Base-by-base conservation (phyloP, 2,888 invertebrate species). In the Caradrina kadenii region DNA sequence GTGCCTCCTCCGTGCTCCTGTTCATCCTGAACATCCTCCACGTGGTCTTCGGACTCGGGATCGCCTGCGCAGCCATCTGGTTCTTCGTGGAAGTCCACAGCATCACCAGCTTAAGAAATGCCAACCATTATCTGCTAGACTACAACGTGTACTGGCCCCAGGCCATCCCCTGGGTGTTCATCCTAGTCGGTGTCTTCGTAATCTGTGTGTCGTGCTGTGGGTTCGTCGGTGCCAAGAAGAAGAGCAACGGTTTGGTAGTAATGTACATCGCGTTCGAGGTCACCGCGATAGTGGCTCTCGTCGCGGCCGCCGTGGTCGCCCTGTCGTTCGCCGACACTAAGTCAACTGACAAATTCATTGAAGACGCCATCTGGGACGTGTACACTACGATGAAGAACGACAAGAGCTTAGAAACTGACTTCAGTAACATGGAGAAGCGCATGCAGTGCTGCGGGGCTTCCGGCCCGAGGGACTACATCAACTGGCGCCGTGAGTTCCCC, bases 131-230 rank as follows among this genome's bases (percentile, higher is more conserved):
- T 45, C 76, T 93, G 0, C 84, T 95, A 73, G 95, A 96, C 78
- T 96, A 94, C 88, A 91, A 89, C 19, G 90, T 96, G 69, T 94
- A 94, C 73, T 96, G 94, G 95, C 94, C 95, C 0, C 95, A 96
- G 79, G 94, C 93, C 0, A 88, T 94, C 0, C 95, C 95, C 0
- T 96, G 95, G 95, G 84, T 95, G 70, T 96, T 95, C 70, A 88
- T 95, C 42, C 71, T 94, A 1, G 89, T 90, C 31, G 91, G 92
- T 2, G 69, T 94, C 1, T 84, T 94, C n/a, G 89, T 93, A 17
- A 75, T 95, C 7, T 87, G 88, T 59, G 91, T 91, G 0, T 89
- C 93, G 0, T 84, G 88, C 63, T 94, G 94, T 77, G 95, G 95
- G 3, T 93, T 92, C 62, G 83, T 88, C 60, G 92, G 94, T 49